Percentiles rank a stretch among this genome's conserved stretches.
phyloP scores from a whole-genome alignment of 1,140 invertebrate genomes.

The Zaprionus tsacasi region DNA sequence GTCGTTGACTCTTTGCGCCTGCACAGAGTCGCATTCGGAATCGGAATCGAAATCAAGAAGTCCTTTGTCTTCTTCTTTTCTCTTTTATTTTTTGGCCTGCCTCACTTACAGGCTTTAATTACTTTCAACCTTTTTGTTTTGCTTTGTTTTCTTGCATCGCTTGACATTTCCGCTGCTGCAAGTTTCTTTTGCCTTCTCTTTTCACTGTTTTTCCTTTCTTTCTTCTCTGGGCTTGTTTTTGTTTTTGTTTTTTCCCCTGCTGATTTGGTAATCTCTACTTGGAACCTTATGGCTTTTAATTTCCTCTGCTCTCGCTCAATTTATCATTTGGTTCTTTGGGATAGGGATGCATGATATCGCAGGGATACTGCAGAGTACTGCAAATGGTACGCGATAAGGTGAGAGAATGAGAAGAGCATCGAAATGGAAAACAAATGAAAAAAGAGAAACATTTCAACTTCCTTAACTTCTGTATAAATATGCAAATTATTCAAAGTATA shows the following conservation, averaged over 20 bases:
- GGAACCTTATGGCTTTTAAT: slow-evolving; percentile 76
- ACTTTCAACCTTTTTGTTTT: slow-evolving; percentile 69
- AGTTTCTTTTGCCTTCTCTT: slow-evolving; percentile 32
- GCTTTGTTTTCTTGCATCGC: slow-evolving; percentile 37
- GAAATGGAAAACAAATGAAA: background rate
- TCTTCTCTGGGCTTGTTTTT: slow-evolving; percentile 32
- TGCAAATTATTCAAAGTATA: background rate
- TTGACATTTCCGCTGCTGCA: slow-evolving; percentile 60
- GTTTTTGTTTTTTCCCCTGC: slow-evolving; percentile 23
- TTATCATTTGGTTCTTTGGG: slow-evolving; percentile 57
- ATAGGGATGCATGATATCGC: background rate
- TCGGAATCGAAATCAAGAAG: slow-evolving; percentile 5
- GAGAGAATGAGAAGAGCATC: background rate
- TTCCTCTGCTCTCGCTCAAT: slow-evolving; percentile 72
- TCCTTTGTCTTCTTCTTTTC: slow-evolving; percentile 23
- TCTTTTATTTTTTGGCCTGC: slow-evolving; percentile 15
- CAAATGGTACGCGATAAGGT: background rate
- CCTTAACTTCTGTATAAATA: background rate
- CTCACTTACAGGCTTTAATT: slow-evolving; percentile 64
- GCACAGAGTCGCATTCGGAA: slow-evolving; percentile 34
- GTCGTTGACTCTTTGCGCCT: slow-evolving; percentile 60
- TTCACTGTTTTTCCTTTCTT: slow-evolving; percentile 18
- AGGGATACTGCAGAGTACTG: background rate
- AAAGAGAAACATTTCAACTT: background rate
- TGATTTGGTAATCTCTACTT: slow-evolving; percentile 69